Percentiles rank a stretch among this genome's conserved stretches.
Conservation (phyloP, 2,888 invertebrate genomes). For the Drosophila colorata region DNA sequence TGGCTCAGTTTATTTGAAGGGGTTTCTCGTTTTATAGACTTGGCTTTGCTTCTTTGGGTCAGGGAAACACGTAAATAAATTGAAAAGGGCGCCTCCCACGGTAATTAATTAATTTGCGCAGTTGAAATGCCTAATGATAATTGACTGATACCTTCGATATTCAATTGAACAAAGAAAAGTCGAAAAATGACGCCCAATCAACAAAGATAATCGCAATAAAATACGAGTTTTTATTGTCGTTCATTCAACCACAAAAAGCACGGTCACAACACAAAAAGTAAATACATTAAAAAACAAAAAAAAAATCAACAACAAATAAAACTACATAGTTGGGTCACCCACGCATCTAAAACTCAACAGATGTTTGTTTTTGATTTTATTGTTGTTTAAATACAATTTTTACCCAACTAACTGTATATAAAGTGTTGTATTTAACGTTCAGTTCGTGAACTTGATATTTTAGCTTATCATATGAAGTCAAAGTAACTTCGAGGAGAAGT, state of each 20-base stretch:
- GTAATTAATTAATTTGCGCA: constrained; percentile 19
- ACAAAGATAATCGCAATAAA: constrained; percentile 44
- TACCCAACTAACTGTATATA: background rate
- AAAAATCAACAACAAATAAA: background rate
- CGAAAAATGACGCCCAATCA: constrained; percentile 18
- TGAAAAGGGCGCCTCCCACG: constrained; percentile 2
- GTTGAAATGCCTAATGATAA: background rate
- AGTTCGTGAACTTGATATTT: too few species aligned
- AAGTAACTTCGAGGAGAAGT: too few species aligned
- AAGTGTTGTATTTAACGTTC: too few species aligned
- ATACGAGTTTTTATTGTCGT: constrained; percentile 27
- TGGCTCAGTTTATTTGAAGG: constrained; percentile 15
- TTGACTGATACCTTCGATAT: constrained; percentile 9
- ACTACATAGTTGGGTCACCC: constrained; percentile 11
- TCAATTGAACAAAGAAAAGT: constrained; percentile 19
- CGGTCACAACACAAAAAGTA: constrained; percentile 18
- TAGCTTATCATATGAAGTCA: too few species aligned
- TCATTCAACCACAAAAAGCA: constrained; percentile 33
- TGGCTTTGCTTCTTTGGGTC: constrained; percentile 14
- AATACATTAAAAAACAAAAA: constrained; percentile 8
- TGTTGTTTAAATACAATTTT: background rate
- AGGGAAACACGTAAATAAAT: background rate
- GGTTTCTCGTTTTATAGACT: constrained; percentile 2
- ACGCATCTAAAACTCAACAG: constrained; percentile 24
- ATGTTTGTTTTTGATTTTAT: constrained; percentile 18